Conservation (phyloP, 1,140 invertebrate genomes). For the Bombus confusus region DNA sequence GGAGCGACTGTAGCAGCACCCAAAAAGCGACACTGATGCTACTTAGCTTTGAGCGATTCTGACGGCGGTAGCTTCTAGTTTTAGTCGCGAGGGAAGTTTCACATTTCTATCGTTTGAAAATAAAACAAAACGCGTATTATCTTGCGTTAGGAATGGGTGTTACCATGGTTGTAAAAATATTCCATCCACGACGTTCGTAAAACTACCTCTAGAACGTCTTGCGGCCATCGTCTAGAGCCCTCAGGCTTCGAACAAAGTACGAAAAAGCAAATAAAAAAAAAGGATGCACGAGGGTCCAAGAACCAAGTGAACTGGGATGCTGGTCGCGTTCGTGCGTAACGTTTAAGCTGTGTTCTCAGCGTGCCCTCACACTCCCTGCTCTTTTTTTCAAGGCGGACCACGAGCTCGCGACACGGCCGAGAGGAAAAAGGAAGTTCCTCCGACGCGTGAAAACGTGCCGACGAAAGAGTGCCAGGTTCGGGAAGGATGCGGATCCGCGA, state of each 20-base stretch:
- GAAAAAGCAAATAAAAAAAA: not conserved
- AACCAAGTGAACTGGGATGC: constrained; percentile 7
- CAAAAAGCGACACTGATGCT: too few relatives aligned
- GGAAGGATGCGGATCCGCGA: constrained; percentile 58
- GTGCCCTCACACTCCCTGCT: constrained; percentile 70
- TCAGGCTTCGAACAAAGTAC: not conserved
- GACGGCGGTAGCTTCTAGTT: not conserved
- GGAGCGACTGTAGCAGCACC: too few relatives aligned
- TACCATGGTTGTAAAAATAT: not conserved
- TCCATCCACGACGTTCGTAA: not conserved
- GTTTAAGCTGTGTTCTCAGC: constrained; percentile 72
- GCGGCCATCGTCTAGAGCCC: not conserved
- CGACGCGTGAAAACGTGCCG: constrained; percentile 53
- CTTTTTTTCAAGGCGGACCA: constrained; percentile 18
- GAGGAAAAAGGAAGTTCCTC: constrained; percentile 34
- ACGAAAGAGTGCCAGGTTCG: constrained; percentile 35
- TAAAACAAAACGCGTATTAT: too few relatives aligned
- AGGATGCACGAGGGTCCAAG: not conserved
- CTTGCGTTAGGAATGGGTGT: too few relatives aligned
- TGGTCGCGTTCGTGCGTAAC: constrained; percentile 44
- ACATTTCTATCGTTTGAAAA: too few relatives aligned
- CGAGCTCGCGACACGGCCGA: not conserved
- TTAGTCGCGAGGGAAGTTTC: too few relatives aligned
- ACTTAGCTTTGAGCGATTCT: not conserved
- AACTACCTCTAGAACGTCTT: not conserved